Base-by-base conservation (phyloP, 2,113 vertebrate genomes). In the Leptocoma aspasia region DNA sequence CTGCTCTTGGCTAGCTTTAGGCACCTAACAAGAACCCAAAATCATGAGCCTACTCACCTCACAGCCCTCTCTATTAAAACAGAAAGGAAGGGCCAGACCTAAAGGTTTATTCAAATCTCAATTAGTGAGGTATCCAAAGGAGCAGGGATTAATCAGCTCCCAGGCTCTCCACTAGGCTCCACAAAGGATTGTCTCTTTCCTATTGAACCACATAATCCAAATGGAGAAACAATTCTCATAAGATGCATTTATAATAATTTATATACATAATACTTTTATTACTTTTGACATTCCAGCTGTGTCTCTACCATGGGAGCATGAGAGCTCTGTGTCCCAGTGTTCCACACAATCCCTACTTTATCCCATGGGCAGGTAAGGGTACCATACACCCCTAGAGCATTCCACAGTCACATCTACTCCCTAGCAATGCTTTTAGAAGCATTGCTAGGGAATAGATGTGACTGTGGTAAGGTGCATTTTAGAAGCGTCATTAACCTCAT, bases 371-470 rank as follows among this genome's bases (percentile, higher is more conserved):
- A 27, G 4, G 14, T 0, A 37, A 8, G 15, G 26, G 6, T 59
- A 12, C n/a, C 4, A 4, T 4, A 17, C 15, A 59, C 4, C 26
- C 16, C 14, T 35, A 3, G 0, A 35, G 10, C 6, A 0, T 63
- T 70, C 79, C 45, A 30, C 33, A 35, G 44, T 8, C 76, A 54
- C 47, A 18, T 31, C 53, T 35, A 2, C 11, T 26, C n/a, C 16
- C 12, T 9, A 35, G 7, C 4, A 89, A 8, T 26, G 22, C 15
- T 84, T 86, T 45, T 23, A n/a, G n/a, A n/a, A n/a, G n/a, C n/a
- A n/a, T n/a, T n/a, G n/a, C n/a, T n/a, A n/a, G n/a, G n/a, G n/a
- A n/a, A n/a, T n/a, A n/a, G n/a, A n/a, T n/a, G n/a, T n/a, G n/a
- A n/a, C n/a, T n/a, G n/a, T n/a, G n/a, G n/a, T n/a, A n/a, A n/a